Evolutionary conservation across 2,113 vertebrate species (phyloP).

Genomic region (Macquaria ambigua): DNA sequence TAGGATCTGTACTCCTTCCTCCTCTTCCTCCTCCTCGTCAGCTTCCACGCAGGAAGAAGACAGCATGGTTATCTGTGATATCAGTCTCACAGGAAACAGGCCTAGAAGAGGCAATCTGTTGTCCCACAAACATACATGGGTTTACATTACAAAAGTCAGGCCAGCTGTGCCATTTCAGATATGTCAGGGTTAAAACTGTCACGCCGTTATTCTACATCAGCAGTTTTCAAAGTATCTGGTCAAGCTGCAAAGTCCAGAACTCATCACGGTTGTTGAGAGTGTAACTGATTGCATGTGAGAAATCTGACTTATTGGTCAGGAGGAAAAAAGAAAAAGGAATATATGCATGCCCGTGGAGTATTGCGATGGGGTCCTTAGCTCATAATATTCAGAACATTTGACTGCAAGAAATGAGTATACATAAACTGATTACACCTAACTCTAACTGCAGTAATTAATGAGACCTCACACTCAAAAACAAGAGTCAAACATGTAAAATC

Average conservation of each 20-base stretch:
- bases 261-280: constrained; percentile 1
- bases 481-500: neutral
- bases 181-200: constrained; percentile 16
- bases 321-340: neutral
- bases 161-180: constrained; percentile 27
- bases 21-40: constrained; percentile 27
- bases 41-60: constrained; percentile 53
- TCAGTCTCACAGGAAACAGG: constrained; percentile 66
- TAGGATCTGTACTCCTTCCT: constrained; percentile 6
- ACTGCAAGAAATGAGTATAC: neutral
- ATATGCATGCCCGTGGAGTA: neutral
- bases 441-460: neutral
- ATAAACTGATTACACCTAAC: neutral
- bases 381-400: neutral
- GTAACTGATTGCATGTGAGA: neutral
- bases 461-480: neutral
- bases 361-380: neutral
- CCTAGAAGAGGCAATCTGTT: constrained; percentile 2
- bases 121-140: constrained; percentile 13
- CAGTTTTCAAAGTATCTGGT: constrained; percentile 34
- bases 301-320: neutral
- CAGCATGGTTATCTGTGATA: constrained; percentile 54
- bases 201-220: constrained; percentile 27
- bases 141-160: neutral
- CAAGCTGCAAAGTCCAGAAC: constrained; percentile 58